Percentiles rank a stretch among this genome's conserved stretches.
Conservation (phyloP, 2,113 vertebrate genomes). For the Seriola quinqueradiata region DNA sequence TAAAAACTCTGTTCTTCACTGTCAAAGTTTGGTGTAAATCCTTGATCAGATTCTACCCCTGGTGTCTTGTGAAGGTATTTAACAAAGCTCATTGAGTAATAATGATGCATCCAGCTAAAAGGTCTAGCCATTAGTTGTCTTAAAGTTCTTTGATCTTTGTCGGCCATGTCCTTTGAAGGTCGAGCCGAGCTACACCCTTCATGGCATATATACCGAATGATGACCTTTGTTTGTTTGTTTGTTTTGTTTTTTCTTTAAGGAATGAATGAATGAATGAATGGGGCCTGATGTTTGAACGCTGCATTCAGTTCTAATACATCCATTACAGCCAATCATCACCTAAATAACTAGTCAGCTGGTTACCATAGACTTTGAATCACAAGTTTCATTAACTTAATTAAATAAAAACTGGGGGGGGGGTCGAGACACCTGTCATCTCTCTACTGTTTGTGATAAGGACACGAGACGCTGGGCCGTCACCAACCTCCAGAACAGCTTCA, state of each 20-base stretch:
- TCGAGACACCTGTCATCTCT: no score
- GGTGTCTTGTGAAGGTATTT: not conserved
- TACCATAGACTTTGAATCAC: no score
- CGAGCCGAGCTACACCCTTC: no score
- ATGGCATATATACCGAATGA: no score
- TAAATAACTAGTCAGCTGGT: not conserved
- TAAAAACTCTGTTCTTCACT: not conserved
- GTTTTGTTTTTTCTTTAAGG: no score
- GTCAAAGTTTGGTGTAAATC: slow-evolving; percentile 4
- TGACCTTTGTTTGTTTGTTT: not conserved
- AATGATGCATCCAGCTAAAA: not conserved
- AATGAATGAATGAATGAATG: not conserved
- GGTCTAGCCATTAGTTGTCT: not conserved
- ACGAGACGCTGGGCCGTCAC: no score
- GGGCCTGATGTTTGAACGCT: not conserved
- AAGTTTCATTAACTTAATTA: no score
- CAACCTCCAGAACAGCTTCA: no score
- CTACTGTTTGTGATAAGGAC: no score
- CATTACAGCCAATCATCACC: not conserved
- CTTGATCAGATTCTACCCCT: not conserved
- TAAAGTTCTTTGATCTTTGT: no score
- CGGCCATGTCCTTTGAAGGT: no score
- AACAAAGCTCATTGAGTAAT: not conserved
- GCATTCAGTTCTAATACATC: not conserved
- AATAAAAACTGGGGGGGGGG: no score